Base-by-base conservation (phyloP, 2,797 vertebrate species). In the Acipenser oxyrinchus region DNA sequence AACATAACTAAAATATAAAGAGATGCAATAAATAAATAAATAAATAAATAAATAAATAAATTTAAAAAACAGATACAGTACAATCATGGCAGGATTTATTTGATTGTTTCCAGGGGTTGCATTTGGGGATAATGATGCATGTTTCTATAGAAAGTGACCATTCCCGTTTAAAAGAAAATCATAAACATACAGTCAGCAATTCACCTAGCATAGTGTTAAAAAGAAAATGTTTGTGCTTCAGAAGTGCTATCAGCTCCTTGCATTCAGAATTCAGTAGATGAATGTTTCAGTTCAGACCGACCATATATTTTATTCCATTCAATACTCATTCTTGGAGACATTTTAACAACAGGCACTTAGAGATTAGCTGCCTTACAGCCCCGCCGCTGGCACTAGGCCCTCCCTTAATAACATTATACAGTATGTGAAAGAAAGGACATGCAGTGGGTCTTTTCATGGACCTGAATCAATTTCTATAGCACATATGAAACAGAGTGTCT, bases 281-380 rank as follows among this genome's bases (percentile, higher is more conserved):
- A 69, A 64, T 72, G 60, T 62, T 71, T 67, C 49, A 66, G 63
- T 68, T 71, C 68, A 69, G 65, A 65, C 48, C 58, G 18, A 18
- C 57, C 72, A 64, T 67, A 59, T 66, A 69, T 76, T 77, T 72
- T 68, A 70, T 65, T 75, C 62, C 71, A 73, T 74, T 79, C 76
- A 76, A 66, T 68, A 66, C 70, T 68, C 55, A 67, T 72, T 76
- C 74, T 76, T 65, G 48, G 68, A 72, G 69, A 77, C 73, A 76
- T 75, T 80, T 74, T 70, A 76, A 75, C 74, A 78, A 77, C 77
- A 74, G 77, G 69, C 72, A 75, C 75, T 80, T 72, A 69, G 68
- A 80, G 73, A 82, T 82, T 76, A 80, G 75, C 72, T 62, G 77
- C 72, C 67, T 75, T 78, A 74, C 63, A 69, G 66, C 70, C 72